Evolutionary conservation across 2,888 invertebrate species (phyloP), one percentile per base, ranked within the genome.

Genomic region (Brenthis hecate): DNA sequence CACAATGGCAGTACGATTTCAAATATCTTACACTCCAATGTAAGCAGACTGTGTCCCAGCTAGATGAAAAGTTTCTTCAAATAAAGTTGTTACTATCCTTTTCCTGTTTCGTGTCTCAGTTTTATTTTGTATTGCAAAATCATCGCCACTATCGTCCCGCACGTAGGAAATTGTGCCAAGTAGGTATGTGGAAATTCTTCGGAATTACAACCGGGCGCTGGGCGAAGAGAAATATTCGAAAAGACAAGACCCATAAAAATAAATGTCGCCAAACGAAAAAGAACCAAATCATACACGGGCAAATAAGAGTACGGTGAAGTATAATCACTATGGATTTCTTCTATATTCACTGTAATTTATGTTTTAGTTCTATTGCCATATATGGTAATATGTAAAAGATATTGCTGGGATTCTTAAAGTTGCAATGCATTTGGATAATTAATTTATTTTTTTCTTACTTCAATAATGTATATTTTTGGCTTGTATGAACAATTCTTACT

Each of bases 221-320:
- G 78, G 81, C 77, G 80, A 78, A 75, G 80, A 75, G 76, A 85
- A 83, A 85, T 85, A 85, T 88, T 85, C 78, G 80, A 74, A 77
- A 83, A 87, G 83, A 87, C 81, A 82, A 75, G 74, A 11, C 76
- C 77, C 78, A 84, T 87, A 86, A 88, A 88, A 88, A 85, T 85
- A 87, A 89, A 86, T 78, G 80, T 79, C 76, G 75, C 81, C 78
- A 81, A 81, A 81, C 77, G 82, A 82, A 80, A 19, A 80, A 78
- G 74, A 81, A 81, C 79, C 78, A 77, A 82, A 82, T 79, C 76
- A 4, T 60, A 50, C 50, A n/a, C 48, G n/a, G 28, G 28, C 48
- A n/a, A 81, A 81, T 83, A 87, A 84, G 80, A 81, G 76, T 79
- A 82, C 80, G 80, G 78, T 66, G 69, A 71, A 72, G 68, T 64